phyloP scores from a whole-genome alignment of 2,888 invertebrate species.

The Pocota personata region DNA sequence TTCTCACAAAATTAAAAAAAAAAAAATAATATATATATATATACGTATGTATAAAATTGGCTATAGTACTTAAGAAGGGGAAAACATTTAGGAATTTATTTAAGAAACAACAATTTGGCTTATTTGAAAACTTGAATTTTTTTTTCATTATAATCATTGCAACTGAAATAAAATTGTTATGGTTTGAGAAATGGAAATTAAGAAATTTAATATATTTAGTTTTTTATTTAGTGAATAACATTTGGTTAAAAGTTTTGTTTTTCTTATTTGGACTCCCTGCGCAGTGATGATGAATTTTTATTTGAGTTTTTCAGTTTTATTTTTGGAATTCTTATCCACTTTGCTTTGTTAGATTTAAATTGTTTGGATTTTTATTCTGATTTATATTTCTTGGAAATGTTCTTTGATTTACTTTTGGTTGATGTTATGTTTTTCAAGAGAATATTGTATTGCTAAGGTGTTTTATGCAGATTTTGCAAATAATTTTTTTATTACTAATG shows the following conservation, averaged over 20 bases:
- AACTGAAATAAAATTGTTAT: constrained; percentile 64
- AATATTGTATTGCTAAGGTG: constrained; percentile 32
- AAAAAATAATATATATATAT: neutral
- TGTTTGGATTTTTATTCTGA: constrained; percentile 6
- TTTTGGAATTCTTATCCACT: constrained; percentile 3
- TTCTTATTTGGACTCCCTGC: constrained; percentile 26
- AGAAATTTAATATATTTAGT: constrained; percentile 20
- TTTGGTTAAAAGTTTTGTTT: constrained; percentile 25
- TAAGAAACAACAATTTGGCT: constrained; percentile 46
- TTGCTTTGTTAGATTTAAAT: constrained; percentile 48
- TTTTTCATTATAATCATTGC: constrained; percentile 55
- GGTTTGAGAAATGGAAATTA: constrained; percentile 48
- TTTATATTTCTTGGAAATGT: constrained; percentile 38
- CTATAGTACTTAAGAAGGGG: constrained; percentile 7
- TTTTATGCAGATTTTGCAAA: constrained; percentile 21
- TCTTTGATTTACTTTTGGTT: constrained; percentile 18
- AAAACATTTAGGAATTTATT: constrained; percentile 54
- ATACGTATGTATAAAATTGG: constrained; percentile 16
- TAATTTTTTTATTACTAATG: neutral
- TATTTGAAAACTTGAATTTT: neutral
- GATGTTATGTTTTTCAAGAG: constrained; percentile 6
- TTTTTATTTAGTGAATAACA: constrained; percentile 15
- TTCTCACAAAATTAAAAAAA: constrained; percentile 35
- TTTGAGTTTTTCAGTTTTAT: constrained; percentile 1
- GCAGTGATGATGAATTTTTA: constrained; percentile 46